Base-by-base conservation (phyloP, 2,797 vertebrate species). In the Bufotes viridis region DNA sequence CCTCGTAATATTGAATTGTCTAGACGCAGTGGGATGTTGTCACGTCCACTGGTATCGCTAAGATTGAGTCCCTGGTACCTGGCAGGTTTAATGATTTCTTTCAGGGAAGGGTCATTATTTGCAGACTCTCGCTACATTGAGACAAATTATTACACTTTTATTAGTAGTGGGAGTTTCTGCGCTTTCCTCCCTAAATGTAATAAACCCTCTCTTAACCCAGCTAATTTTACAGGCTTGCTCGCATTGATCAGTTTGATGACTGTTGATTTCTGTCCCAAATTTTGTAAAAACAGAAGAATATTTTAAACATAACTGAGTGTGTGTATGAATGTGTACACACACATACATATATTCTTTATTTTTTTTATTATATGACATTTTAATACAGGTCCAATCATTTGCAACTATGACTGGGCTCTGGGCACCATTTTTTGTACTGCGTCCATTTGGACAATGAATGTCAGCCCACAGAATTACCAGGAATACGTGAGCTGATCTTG, bases 91-190 rank as follows among this genome's bases (percentile, higher is more conserved):
- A 82, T 67, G 42, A 76, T 82, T 87, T 67, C n/a, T 26, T 26
- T 82, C 42, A n/a, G n/a, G 15, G 12, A 22, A 58, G 55, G 24
- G 22, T 63, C 67, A 67, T 87, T 82, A 82, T 82, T 87, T 82
- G n/a, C 18, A 2, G 57, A 76, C 53, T 65, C 34, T 81, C 3
- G 60, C 70, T 34, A 82, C 20, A 65, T 14, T 76, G 70, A 81
- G 78, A 67, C 70, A 87, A 65, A 87, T 82, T 22, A 42, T 57
- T 82, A 76, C 60, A 29, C 14, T 22, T 55, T 74, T 82, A 65
- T 87, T 82, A 82, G 70, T 82, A 34, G 60, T 65, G 70, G 80
- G 70, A 63, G 60, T 82, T n/a, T 55, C n/a, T 81, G n/a, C 70
- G 9, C 34, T 53, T 65, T 61, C 42, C 34, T 67, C n/a, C n/a